phyloP scores from a whole-genome alignment of 2,888 invertebrate genomes.

The Nyleta sp. region DNA sequence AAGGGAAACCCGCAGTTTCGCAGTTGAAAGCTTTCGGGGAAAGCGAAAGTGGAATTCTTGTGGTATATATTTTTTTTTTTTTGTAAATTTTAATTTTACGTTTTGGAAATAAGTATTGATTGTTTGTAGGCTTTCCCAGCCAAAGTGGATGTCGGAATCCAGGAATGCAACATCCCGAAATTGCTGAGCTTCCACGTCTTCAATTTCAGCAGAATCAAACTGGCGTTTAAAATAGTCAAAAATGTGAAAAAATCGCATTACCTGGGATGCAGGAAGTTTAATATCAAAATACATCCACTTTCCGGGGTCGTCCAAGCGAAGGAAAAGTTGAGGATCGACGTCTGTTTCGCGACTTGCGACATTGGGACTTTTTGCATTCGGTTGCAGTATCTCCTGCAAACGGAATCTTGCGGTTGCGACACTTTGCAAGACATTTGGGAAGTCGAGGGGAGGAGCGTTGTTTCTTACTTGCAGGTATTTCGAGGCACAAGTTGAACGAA shows the following conservation, averaged over 20 bases:
- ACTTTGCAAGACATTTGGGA: slow-evolving; percentile 68
- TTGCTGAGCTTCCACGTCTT: slow-evolving; percentile 77
- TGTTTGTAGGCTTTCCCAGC: slow-evolving; percentile 80
- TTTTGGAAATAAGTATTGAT: slow-evolving; percentile 1
- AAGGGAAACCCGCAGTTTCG: no score
- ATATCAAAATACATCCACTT: slow-evolving; percentile 70
- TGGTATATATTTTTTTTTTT: no score
- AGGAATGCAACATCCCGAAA: slow-evolving; percentile 72
- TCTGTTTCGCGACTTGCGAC: slow-evolving; percentile 74
- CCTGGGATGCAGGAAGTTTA: slow-evolving; percentile 59
- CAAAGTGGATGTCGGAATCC: slow-evolving; percentile 76
- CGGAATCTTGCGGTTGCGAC: slow-evolving; percentile 63
- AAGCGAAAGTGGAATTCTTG: no score
- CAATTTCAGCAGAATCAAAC: slow-evolving; percentile 81
- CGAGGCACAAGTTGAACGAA: not conserved
- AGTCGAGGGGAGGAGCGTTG: slow-evolving; percentile 75
- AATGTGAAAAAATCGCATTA: slow-evolving; percentile 61
- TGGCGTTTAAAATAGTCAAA: slow-evolving; percentile 77
- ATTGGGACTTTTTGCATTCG: slow-evolving; percentile 75
- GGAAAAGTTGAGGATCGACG: slow-evolving; percentile 71
- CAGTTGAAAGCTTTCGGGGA: no score
- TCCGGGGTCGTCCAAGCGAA: slow-evolving; percentile 74
- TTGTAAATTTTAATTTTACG: no score
- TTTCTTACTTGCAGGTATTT: slow-evolving; percentile 79
- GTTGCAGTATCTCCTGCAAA: slow-evolving; percentile 77